Conservation (phyloP, 2,797 vertebrate genomes). For the Falco rusticolus region DNA sequence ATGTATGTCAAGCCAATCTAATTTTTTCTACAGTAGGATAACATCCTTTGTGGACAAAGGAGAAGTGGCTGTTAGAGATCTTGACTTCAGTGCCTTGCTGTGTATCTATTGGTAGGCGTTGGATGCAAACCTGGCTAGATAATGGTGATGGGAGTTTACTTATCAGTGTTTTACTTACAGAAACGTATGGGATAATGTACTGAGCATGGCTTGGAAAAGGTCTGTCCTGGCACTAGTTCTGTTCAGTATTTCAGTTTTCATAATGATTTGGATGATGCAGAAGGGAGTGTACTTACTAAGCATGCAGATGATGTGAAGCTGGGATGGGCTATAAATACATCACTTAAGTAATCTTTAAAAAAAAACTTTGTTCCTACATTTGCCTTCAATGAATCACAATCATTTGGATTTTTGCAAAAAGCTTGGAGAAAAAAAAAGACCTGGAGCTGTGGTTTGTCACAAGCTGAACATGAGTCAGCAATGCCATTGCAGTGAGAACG, state of each 20-base stretch:
- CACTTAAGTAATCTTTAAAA: neutral
- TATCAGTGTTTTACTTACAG: fast-evolving
- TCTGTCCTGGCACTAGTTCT: neutral
- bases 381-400: neutral
- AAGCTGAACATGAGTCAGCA: slow-evolving; percentile 49
- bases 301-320: neutral
- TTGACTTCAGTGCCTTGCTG: neutral
- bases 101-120: neutral
- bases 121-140: neutral
- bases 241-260: neutral
- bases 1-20: neutral
- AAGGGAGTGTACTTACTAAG: neutral
- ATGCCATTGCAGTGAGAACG: neutral
- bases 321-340: neutral
- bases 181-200: neutral
- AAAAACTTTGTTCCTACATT: neutral
- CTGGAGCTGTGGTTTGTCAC: neutral
- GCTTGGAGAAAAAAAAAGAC: neutral
- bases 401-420: slow-evolving; percentile 4
- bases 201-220: neutral
- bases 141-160: neutral
- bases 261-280: neutral
- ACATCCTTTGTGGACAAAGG: neutral
- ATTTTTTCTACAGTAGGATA: neutral
- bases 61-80: neutral